Evolutionary conservation across 2,888 invertebrate genomes (phyloP), one percentile per base, ranked within the genome.

Genomic region (Rotaria magnacalcarata): DNA sequence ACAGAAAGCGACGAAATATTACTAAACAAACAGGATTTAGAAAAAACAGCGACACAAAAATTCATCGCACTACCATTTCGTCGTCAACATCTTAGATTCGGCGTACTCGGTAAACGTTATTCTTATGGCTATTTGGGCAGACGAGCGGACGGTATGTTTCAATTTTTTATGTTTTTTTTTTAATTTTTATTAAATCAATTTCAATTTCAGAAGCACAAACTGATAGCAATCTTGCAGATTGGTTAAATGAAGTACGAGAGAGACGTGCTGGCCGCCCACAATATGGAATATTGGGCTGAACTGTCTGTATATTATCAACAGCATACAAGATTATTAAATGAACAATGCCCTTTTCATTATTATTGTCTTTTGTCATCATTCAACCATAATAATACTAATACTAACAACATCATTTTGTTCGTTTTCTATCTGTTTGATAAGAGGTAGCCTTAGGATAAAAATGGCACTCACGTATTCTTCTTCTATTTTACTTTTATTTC

Each of bases 231-330:
- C 0, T 7, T 19, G 34, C 34, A 41, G 67, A 67, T 4, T 67
- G 67, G 67, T 2, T 67, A 41, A 14, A 67, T 19, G 34, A 67
- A 19, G 19, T 34, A 0, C 34, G 67, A 27, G 67, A 67, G 34
- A 24, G 67, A 67, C 67, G 67, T 27, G 67, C 67, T 67, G 67
- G 67, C 67, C 67, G 67, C 34, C 67, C 67, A 67, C 67, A 67
- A 67, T 67, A 67, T 34, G 67, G 67, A 67, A 67, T 67, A 5
- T 67, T 67, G 67, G 67, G 67, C 19, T 67, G 34, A 27, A 16
- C 6, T 67, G 5, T 67, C 67, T 67, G 34, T 67, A 67, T 3
- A 34, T 16, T 11, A 60, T 8, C 27, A 27, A 60, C 60, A 60
- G 2, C 11, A 14, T 10, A 5, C 60, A n/a, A 27, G 2, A 67